These are phyloP conservation scores for Pterophyllum scalare DNA, from an alignment of 2,113 vertebrate genomes.

Conservation along the genomic window DNA sequence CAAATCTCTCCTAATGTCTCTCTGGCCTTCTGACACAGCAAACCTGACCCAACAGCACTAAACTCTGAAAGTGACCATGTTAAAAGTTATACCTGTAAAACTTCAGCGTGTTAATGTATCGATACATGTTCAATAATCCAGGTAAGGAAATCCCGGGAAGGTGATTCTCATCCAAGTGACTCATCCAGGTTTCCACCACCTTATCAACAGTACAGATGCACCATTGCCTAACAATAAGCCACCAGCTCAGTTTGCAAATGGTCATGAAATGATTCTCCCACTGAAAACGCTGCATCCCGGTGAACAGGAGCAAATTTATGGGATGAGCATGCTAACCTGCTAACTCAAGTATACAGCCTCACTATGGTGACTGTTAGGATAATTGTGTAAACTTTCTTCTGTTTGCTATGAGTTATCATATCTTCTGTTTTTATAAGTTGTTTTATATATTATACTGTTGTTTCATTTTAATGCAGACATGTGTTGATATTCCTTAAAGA, in stretches of 20 bases:
- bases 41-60: too few relatives aligned
- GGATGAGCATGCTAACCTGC: background rate
- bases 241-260: background rate
- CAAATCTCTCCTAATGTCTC: background rate
- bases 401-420: too few relatives aligned
- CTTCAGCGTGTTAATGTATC: background rate
- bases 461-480: too few relatives aligned
- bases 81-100: background rate
- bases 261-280: background rate
- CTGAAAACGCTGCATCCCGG: background rate
- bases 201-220: background rate
- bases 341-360: background rate
- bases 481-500: too few relatives aligned
- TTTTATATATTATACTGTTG: too few relatives aligned
- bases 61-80: too few relatives aligned
- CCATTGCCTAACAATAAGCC: background rate
- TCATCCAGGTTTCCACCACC: background rate
- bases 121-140: background rate
- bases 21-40: background rate
- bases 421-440: too few relatives aligned
- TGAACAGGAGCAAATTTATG: background rate
- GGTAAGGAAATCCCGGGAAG: rapidly evolving
- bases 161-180: background rate
- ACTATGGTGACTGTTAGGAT: too few relatives aligned
- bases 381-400: too few relatives aligned